A percentile compares a stretch with the other conserved stretches of the same genome.
These are phyloP conservation scores for Ormyrus pomaceus DNA, from an alignment of 2,888 invertebrate species.

Conservation along the genomic window DNA sequence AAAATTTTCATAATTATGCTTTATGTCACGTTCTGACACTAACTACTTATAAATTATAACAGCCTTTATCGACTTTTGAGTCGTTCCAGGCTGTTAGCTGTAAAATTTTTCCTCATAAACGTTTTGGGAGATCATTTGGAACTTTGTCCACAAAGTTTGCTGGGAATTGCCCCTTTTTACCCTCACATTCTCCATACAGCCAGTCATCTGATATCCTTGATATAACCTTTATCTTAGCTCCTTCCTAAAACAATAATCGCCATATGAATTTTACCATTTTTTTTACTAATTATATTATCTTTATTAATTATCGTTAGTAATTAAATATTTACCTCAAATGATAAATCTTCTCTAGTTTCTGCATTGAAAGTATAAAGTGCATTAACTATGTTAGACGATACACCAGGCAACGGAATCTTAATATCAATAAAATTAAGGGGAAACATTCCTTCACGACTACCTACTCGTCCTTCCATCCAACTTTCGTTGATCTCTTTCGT, in stretches of 20 bases:
- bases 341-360: constrained; percentile 79
- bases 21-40: constrained; percentile 46
- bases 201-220: constrained; percentile 86
- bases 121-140: constrained; percentile 74
- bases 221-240: constrained; percentile 80
- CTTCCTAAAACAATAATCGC: constrained; percentile 75
- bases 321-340: constrained; percentile 76
- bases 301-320: not conserved
- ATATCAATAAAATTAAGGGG: constrained; percentile 88
- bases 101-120: constrained; percentile 46
- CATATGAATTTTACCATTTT: not conserved
- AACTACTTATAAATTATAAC: constrained; percentile 43
- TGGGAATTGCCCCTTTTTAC: constrained; percentile 86
- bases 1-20: constrained; percentile 38
- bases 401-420: constrained; percentile 81
- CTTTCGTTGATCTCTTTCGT: constrained; percentile 84
- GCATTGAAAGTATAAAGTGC: constrained; percentile 86
- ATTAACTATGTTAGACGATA: constrained; percentile 75
- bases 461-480: constrained; percentile 87
- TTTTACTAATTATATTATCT: too few species aligned
- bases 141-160: constrained; percentile 84
- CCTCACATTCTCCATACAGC: constrained; percentile 85
- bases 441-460: constrained; percentile 87
- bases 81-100: constrained; percentile 23
- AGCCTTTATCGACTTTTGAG: constrained; percentile 43